phyloP scores from a whole-genome alignment of 2,888 invertebrate genomes.

The Maniola hyperantus region DNA sequence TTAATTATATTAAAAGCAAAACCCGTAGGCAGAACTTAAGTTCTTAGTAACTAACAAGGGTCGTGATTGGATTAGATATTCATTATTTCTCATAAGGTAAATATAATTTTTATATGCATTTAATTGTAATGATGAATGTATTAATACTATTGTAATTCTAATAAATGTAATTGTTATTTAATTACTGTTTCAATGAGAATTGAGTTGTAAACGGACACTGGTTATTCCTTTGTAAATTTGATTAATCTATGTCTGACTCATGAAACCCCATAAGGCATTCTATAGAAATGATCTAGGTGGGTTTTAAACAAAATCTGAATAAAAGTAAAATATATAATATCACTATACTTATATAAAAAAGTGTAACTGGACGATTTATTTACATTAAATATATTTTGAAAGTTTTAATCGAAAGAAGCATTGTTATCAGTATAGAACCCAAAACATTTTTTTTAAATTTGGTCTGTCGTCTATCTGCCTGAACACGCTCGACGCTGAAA shows the following conservation, averaged over 20 bases:
- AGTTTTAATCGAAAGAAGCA: too few relatives aligned
- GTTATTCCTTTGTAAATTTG: conserved; percentile 31
- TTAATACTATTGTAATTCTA: conserved; percentile 13
- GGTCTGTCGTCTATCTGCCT: too few relatives aligned
- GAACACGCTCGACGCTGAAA: too few relatives aligned
- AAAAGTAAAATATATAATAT: too few relatives aligned
- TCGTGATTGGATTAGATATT: conserved; percentile 22
- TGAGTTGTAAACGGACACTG: conserved; percentile 19
- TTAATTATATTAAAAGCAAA: not conserved
- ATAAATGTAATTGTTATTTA: conserved; percentile 16
- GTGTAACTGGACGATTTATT: too few relatives aligned
- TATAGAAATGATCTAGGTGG: too few relatives aligned
- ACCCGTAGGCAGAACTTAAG: not conserved
- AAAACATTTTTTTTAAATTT: too few relatives aligned
- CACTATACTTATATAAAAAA: too few relatives aligned
- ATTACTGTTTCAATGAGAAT: conserved; percentile 22
- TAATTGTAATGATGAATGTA: conserved; percentile 10
- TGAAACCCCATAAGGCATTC: conserved; percentile 25
- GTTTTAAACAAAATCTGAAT: too few relatives aligned
- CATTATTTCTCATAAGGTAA: conserved; percentile 13
- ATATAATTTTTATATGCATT: conserved; percentile 7
- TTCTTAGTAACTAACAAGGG: not conserved
- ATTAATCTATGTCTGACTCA: conserved; percentile 26
- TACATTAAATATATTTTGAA: too few relatives aligned
- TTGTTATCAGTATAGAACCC: too few relatives aligned